Evolutionary conservation across 2,888 invertebrate species (phyloP).

Genomic region (Zygaena filipendulae): DNA sequence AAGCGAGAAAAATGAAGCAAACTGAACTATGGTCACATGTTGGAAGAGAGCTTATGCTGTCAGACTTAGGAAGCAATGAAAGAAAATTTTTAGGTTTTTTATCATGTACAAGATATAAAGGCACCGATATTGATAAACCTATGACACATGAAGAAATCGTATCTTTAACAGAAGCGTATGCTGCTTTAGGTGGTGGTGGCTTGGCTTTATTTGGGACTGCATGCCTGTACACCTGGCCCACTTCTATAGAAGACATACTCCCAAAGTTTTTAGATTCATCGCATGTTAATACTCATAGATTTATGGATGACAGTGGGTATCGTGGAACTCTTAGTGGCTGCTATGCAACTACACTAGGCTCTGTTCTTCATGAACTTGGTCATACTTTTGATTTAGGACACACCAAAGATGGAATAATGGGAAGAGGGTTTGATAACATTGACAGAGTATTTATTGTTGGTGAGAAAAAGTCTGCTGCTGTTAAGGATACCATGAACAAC

Average conservation of each 20-base stretch:
- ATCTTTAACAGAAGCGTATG: slow-evolving; percentile 79
- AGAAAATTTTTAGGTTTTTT: slow-evolving; percentile 91
- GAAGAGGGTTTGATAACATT: slow-evolving; percentile 87
- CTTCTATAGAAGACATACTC: slow-evolving; percentile 73
- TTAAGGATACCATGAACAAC: slow-evolving; percentile 68
- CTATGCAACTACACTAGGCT: slow-evolving; percentile 90
- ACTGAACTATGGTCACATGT: slow-evolving; percentile 86
- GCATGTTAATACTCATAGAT: slow-evolving; percentile 74
- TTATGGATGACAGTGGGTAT: slow-evolving; percentile 94
- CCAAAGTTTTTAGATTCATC: slow-evolving; percentile 58
- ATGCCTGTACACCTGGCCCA: slow-evolving; percentile 92
- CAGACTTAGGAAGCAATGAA: slow-evolving; percentile 70
- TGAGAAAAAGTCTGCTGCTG: slow-evolving; percentile 50
- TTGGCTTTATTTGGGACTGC: slow-evolving; percentile 92
- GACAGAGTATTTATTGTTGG: slow-evolving; percentile 79
- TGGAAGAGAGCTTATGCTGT: slow-evolving; percentile 85
- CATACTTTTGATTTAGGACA: slow-evolving; percentile 96
- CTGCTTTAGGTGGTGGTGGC: slow-evolving; percentile 93
- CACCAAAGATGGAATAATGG: slow-evolving; percentile 92
- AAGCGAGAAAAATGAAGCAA: slow-evolving; percentile 79
- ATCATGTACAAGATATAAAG: slow-evolving; percentile 85
- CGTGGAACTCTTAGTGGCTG: slow-evolving; percentile 88
- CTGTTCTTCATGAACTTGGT: slow-evolving; percentile 92
- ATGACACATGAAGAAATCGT: slow-evolving; percentile 77
- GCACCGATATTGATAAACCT: slow-evolving; percentile 68